These are phyloP conservation scores for Arvicola amphibius DNA, from an alignment of 2,797 vertebrate genomes.

Conservation along the genomic window DNA sequence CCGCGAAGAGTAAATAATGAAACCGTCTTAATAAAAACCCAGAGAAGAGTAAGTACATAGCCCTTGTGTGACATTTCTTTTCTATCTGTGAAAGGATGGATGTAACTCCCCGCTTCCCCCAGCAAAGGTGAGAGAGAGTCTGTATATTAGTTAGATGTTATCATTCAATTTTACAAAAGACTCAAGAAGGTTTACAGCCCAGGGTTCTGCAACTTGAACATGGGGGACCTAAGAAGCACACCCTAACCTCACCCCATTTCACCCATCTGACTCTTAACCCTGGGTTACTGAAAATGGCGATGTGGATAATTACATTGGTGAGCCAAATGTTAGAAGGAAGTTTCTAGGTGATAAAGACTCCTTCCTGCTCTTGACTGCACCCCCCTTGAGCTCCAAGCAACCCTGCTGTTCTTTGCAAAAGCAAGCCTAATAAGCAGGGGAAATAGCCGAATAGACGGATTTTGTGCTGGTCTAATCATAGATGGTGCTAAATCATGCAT, in stretches of 20 bases:
- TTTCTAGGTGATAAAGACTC: not conserved
- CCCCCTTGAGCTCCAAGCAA: constrained; percentile 13
- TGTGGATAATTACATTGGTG: not conserved
- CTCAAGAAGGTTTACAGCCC: not conserved
- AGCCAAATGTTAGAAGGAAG: constrained; percentile 9
- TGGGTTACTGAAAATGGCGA: not conserved
- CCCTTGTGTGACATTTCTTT: constrained; percentile 13
- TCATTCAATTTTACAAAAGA: not conserved
- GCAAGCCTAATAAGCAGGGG: constrained; percentile 18
- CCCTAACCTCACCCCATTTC: no score
- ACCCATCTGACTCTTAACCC: not conserved
- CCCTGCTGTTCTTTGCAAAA: constrained; percentile 59
- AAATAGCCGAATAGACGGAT: constrained; percentile 32
- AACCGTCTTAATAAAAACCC: not conserved
- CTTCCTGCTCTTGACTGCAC: not conserved
- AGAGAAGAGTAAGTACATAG: not conserved
- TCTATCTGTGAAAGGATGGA: constrained; percentile 30
- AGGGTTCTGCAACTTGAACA: not conserved
- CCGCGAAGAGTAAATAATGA: not conserved
- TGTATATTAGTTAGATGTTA: not conserved
- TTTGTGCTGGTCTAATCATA: constrained; percentile 33
- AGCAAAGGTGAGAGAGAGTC: not conserved
- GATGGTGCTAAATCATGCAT: constrained; percentile 36
- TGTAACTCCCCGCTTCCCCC: not conserved
- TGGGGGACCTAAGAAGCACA: constrained; percentile 31